Percentiles rank a stretch among this genome's conserved stretches.
These are phyloP conservation scores for Oreochromis spilurus DNA, from an alignment of 2,113 vertebrate species.

Conservation along the genomic window DNA sequence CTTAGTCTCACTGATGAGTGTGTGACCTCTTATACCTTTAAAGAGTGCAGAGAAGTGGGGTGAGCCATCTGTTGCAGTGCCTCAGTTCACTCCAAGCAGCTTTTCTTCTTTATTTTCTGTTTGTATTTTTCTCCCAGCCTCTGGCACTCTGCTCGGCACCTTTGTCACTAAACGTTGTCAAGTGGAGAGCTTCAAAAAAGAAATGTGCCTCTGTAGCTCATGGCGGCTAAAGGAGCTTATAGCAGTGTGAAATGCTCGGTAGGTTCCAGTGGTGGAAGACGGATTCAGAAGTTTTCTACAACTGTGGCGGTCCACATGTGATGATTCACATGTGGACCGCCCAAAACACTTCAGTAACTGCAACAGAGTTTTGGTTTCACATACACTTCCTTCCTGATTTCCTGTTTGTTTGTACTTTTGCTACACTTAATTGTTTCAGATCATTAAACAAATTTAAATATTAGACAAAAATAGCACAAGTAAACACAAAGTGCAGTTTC, in stretches of 20 bases:
- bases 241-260: neutral
- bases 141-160: neutral
- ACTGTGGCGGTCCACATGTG: neutral
- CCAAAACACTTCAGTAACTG: neutral
- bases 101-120: neutral
- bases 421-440: accelerated
- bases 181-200: neutral
- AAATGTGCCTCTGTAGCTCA: neutral
- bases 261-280: neutral
- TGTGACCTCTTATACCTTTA: neutral
- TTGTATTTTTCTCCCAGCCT: neutral
- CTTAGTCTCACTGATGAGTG: neutral
- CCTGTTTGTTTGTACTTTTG: neutral
- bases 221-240: neutral
- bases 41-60: neutral
- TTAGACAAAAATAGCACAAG: neutral
- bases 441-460: neutral
- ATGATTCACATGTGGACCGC: neutral
- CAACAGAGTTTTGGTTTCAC: neutral
- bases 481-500: neutral
- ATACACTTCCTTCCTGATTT: neutral
- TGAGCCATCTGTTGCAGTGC: neutral
- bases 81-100: neutral
- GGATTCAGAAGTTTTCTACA: neutral
- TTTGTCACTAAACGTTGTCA: neutral